Evolutionary conservation across 2,888 invertebrate species (phyloP).

Genomic region (Lasioglossum oenotherae): DNA sequence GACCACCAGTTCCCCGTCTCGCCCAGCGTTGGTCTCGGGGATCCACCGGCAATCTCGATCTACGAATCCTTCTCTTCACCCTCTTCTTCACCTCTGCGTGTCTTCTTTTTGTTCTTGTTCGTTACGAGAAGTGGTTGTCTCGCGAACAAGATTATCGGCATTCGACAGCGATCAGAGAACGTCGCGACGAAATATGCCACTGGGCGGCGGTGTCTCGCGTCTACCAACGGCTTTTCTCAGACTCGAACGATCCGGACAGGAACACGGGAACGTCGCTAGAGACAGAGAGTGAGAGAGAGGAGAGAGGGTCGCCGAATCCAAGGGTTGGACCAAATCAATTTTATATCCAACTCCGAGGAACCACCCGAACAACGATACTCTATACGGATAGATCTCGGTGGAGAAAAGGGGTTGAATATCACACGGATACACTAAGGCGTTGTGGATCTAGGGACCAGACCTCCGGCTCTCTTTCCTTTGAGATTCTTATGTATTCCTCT

Average conservation of each 20-base stretch:
- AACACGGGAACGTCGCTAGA: slow-evolving; percentile 32
- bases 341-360: slow-evolving; percentile 74
- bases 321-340: slow-evolving; percentile 71
- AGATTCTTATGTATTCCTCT: background rate
- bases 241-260: slow-evolving; percentile 42
- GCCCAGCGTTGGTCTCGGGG: slow-evolving; percentile 44
- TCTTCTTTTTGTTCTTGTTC: background rate
- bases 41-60: slow-evolving; percentile 32
- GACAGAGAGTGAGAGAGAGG: background rate
- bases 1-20: slow-evolving; percentile 54
- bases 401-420: slow-evolving; percentile 5
- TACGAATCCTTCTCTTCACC: background rate
- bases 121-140: background rate
- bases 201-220: slow-evolving; percentile 19
- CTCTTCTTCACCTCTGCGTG: background rate
- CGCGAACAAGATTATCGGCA: background rate
- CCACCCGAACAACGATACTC: slow-evolving; percentile 21
- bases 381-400: slow-evolving; percentile 47
- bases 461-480: background rate
- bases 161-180: background rate
- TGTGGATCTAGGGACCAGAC: background rate
- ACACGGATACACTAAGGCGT: background rate
- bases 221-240: slow-evolving; percentile 11
- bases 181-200: slow-evolving; percentile 22
- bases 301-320: slow-evolving; percentile 62